Base-by-base conservation (phyloP, 2,888 invertebrate genomes). In the Selenia dentaria region DNA sequence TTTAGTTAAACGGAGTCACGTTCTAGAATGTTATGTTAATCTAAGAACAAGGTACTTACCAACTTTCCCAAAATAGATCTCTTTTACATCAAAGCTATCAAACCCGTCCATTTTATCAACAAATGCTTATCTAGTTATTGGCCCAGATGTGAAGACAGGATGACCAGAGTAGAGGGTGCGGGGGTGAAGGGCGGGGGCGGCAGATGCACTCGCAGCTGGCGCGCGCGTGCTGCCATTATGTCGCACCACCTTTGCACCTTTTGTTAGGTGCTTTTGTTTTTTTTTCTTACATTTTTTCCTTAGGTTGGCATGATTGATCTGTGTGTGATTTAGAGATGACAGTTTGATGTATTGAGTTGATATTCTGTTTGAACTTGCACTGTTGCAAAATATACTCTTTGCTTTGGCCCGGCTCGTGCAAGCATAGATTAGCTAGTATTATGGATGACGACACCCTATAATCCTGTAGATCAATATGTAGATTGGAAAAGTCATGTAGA, bases 121-220 rank as follows among this genome's bases (percentile, higher is more conserved):
- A 46, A 43, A 40, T 33, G 25, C 44, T 50, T 36, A 38, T 42
- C 29, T 34, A 36, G 9, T 9, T 40, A 35, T 40, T 43, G 49
- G 36, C 40, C 56, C 58, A 59, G 54, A 56, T 59, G 58, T 42
- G 54, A 51, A 43, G 51, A 47, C 58, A 51, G 56, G 62, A 59
- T 65, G 74, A 61, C 67, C 67, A 22, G 22, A 16, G 6, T 8
- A 58, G 41, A 52, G 56, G 38, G 52, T 51, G 51, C 55, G 49
- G 51, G 57, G 41, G 53, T 43, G 46, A 37, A 42, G 47, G 53
- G 58, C 49, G 59, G 49, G 55, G 51, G 51, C 38, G 67, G 73
- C 79, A 79, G 79, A 77, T 79, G 79, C 61, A 18, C 39, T 20
- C 28, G 62, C 79, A 78, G 78, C 77, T 78, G 77, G 53, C 62